Percentiles rank a stretch among this genome's conserved stretches.
Conservation (phyloP, 2,113 vertebrate species). For the Dascyllus trimaculatus region DNA sequence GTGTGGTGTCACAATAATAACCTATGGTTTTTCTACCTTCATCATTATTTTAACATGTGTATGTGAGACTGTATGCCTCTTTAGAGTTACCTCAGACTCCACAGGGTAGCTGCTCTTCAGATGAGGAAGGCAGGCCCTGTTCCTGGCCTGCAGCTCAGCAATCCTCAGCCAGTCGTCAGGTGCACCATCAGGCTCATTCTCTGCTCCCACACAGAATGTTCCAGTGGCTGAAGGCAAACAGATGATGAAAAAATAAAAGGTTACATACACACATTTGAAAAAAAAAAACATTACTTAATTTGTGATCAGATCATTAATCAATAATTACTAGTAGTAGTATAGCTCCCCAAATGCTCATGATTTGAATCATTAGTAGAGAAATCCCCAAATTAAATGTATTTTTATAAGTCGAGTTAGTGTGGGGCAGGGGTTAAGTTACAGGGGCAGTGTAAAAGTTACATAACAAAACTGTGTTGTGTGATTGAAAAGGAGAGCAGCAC, state of each 20-base stretch:
- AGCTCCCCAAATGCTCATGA: too few species aligned
- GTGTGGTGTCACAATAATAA: not conserved
- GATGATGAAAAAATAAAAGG: not conserved
- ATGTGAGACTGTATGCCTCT: not conserved
- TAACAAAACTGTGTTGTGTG: too few species aligned
- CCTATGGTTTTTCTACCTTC: not conserved
- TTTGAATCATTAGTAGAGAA: too few species aligned
- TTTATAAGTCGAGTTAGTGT: too few species aligned
- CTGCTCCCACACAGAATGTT: slow-evolving; percentile 84
- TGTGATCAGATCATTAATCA: too few species aligned
- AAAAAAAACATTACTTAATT: too few species aligned
- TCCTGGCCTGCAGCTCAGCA: slow-evolving; percentile 92
- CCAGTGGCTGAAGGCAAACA: slow-evolving; percentile 65
- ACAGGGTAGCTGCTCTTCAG: slow-evolving; percentile 94
- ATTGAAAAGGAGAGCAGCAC: too few species aligned
- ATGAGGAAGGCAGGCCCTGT: slow-evolving; percentile 89
- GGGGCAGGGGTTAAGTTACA: too few species aligned
- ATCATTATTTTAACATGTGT: not conserved
- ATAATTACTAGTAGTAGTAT: too few species aligned
- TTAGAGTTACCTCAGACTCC: slow-evolving; percentile 87
- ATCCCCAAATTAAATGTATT: too few species aligned
- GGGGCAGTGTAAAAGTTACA: too few species aligned
- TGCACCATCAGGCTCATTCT: slow-evolving; percentile 90
- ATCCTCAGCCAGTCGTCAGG: slow-evolving; percentile 93
- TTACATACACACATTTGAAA: not conserved